These are phyloP conservation scores for Nannospalax galili DNA, from an alignment of 2,113 vertebrate species.

Conservation along the genomic window DNA sequence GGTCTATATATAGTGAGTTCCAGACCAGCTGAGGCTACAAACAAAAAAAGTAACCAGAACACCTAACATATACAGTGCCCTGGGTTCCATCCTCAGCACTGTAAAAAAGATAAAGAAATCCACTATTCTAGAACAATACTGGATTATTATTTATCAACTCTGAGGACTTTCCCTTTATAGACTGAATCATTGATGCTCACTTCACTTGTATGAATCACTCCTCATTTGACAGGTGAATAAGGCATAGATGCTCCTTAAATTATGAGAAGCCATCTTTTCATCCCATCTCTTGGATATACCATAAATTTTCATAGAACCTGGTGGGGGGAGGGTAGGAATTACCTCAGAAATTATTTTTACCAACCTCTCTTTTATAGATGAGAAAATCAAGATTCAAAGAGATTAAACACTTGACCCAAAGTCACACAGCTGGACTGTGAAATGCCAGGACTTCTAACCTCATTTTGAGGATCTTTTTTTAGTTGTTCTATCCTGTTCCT, in stretches of 20 bases:
- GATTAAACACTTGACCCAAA: not conserved
- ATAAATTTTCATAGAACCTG: not conserved
- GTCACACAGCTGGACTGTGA: not conserved
- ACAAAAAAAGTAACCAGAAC: no score
- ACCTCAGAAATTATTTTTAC: slow-evolving; percentile 26
- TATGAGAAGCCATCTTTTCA: not conserved
- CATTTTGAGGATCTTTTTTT: not conserved
- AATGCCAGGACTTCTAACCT: not conserved
- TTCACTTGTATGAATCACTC: not conserved
- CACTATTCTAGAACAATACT: not conserved
- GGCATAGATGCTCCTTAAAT: not conserved
- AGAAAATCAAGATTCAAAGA: slow-evolving; percentile 37
- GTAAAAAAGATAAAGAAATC: not conserved
- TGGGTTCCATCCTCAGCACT: not conserved
- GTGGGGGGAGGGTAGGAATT: not conserved
- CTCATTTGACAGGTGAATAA: not conserved
- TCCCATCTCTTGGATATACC: not conserved
- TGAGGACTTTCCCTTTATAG: not conserved
- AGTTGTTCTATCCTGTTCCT: not conserved
- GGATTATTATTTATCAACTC: not conserved
- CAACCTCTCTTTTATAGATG: not conserved
- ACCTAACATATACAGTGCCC: not conserved
- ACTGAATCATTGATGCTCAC: not conserved
- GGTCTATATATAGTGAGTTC: no score
- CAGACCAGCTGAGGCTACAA: no score